Conservation (phyloP, 2,113 vertebrate species). For the Agelaius phoeniceus region DNA sequence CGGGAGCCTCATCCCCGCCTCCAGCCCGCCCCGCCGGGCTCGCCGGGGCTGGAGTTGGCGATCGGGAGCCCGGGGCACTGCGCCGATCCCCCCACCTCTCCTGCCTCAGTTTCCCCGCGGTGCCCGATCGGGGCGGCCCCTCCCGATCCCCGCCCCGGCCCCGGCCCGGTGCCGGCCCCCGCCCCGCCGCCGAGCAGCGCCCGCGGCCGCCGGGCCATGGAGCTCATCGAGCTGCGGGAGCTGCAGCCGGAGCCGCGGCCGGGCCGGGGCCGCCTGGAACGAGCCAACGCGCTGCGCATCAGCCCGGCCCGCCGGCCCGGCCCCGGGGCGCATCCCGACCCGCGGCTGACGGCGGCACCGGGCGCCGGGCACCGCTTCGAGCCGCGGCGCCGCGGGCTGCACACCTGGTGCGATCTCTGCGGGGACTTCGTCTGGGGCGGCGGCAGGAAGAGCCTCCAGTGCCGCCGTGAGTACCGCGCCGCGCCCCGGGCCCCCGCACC, state of each 20-base stretch:
- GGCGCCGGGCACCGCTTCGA: slow-evolving; percentile 84
- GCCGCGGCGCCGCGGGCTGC: slow-evolving; percentile 80
- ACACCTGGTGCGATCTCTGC: slow-evolving; percentile 95
- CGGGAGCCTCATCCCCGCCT: neutral
- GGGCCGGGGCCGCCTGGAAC: too few species aligned
- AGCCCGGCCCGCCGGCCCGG: too few species aligned
- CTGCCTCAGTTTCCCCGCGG: slow-evolving; percentile 29
- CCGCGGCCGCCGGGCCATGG: too few species aligned
- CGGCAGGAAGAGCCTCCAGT: slow-evolving; percentile 89
- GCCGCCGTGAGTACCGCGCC: slow-evolving; percentile 84
- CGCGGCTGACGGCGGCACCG: too few species aligned
- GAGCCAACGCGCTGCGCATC: too few species aligned
- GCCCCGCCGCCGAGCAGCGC: too few species aligned
- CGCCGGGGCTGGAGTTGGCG: neutral
- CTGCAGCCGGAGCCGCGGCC: too few species aligned
- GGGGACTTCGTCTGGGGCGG: slow-evolving; percentile 97
- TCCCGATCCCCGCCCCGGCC: neutral
- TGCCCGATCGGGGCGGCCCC: neutral
- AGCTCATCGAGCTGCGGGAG: too few species aligned
- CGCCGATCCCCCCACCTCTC: neutral
- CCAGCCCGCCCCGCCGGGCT: neutral
- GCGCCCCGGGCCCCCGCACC: neutral
- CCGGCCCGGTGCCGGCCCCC: neutral
- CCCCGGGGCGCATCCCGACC: neutral
- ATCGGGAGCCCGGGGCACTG: neutral